Evolutionary conservation across 2,113 vertebrate species (phyloP).

Genomic region (Myanophis thanlyinensis): DNA sequence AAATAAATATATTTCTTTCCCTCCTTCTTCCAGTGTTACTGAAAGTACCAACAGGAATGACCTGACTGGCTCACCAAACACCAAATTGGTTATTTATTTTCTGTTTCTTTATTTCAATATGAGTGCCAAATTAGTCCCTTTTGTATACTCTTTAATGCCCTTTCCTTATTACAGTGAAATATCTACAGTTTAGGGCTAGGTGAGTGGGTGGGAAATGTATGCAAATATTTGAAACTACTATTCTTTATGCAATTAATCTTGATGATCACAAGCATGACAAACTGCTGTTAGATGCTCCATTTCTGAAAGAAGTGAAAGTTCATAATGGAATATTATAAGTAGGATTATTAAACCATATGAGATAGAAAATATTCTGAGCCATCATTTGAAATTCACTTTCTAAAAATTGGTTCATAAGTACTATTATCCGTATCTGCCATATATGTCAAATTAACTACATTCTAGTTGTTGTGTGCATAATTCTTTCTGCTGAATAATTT

Average conservation of each 20-base stretch:
- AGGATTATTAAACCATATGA: background rate
- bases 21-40: background rate
- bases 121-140: background rate
- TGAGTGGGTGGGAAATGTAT: background rate
- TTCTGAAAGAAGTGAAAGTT: background rate
- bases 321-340: background rate
- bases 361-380: background rate
- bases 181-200: background rate
- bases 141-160: background rate
- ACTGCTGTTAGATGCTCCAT: background rate
- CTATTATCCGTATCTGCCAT: background rate
- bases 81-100: background rate
- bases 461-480: background rate
- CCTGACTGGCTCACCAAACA: background rate
- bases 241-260: background rate
- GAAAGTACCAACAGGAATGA: background rate
- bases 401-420: background rate
- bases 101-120: background rate
- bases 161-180: background rate
- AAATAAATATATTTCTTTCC: background rate
- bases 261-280: background rate
- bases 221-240: background rate
- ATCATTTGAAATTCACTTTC: background rate
- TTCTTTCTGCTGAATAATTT: background rate
- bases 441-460: background rate